Evolutionary conservation across 2,113 vertebrate genomes (phyloP).

Genomic region (Prionailurus bengalensis): DNA sequence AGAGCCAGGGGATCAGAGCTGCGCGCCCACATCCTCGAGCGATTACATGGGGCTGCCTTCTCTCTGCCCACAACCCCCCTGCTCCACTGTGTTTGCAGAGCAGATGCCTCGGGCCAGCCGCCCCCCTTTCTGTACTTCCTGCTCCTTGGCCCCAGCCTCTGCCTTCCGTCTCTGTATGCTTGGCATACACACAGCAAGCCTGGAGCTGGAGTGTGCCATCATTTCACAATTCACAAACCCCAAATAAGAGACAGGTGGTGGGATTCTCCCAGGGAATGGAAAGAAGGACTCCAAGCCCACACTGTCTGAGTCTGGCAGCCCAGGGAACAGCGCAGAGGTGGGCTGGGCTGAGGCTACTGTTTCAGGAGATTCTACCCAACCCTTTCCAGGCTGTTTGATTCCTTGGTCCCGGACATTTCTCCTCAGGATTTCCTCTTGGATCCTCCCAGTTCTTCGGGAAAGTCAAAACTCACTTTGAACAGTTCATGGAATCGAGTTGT

Average conservation of each 20-base stretch:
- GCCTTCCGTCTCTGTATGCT: background rate
- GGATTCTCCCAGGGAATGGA: slow-evolving; percentile 17
- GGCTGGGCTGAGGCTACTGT: background rate
- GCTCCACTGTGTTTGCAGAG: background rate
- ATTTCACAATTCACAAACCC: slow-evolving; percentile 64
- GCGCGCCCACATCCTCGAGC: background rate
- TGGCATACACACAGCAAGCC: background rate
- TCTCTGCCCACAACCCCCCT: background rate
- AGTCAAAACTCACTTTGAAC: background rate
- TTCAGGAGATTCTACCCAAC: background rate
- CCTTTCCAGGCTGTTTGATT: background rate
- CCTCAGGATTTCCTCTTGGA: background rate
- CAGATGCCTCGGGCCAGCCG: background rate
- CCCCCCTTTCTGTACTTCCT: background rate
- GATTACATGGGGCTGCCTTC: accelerated
- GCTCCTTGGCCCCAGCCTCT: background rate
- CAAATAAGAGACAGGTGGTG: slow-evolving; percentile 65
- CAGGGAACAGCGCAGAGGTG: background rate
- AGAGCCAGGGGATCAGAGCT: background rate
- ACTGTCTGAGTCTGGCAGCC: background rate
- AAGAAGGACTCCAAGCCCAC: background rate
- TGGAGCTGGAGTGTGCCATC: slow-evolving; percentile 27
- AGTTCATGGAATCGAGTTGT: slow-evolving; percentile 19
- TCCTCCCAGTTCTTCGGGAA: background rate
- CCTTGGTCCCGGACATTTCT: background rate